These are phyloP conservation scores for Gymnobelideus leadbeateri DNA, from an alignment of 2,113 vertebrate species.

Conservation along the genomic window DNA sequence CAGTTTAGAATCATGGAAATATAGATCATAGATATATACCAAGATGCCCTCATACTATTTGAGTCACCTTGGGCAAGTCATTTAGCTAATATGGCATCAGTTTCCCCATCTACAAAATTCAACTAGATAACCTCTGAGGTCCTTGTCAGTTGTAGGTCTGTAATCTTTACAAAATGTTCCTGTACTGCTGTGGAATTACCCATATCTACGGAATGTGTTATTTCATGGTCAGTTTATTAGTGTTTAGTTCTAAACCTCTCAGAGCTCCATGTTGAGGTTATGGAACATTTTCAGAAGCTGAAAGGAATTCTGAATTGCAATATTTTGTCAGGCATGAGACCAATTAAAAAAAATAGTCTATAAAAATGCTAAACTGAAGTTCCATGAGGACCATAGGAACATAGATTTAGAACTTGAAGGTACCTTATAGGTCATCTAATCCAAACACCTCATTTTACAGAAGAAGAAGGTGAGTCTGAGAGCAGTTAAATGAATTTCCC, in stretches of 20 bases:
- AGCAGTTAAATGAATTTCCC: neutral
- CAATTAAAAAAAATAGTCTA: neutral
- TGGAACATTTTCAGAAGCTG: neutral
- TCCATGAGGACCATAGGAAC: neutral
- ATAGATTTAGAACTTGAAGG: neutral
- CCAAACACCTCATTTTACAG: neutral
- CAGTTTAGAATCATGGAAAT: too few relatives aligned
- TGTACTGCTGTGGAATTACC: constrained; percentile 1
- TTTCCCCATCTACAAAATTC: neutral
- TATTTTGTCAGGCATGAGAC: neutral
- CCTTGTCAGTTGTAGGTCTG: neutral
- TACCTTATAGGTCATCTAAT: neutral
- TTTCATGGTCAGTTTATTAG: constrained; percentile 27
- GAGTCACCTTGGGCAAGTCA: neutral
- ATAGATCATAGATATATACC: neutral
- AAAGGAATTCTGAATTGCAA: constrained; percentile 25
- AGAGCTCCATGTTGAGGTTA: neutral
- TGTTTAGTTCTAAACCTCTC: neutral
- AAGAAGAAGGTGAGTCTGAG: neutral
- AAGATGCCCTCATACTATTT: neutral
- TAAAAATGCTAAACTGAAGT: neutral
- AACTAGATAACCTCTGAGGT: neutral
- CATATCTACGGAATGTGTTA: neutral
- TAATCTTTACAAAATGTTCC: neutral
- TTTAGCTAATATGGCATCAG: neutral